These are phyloP conservation scores for Tetragnatha versicolor DNA, from an alignment of 1,140 invertebrate genomes.

Conservation along the genomic window DNA sequence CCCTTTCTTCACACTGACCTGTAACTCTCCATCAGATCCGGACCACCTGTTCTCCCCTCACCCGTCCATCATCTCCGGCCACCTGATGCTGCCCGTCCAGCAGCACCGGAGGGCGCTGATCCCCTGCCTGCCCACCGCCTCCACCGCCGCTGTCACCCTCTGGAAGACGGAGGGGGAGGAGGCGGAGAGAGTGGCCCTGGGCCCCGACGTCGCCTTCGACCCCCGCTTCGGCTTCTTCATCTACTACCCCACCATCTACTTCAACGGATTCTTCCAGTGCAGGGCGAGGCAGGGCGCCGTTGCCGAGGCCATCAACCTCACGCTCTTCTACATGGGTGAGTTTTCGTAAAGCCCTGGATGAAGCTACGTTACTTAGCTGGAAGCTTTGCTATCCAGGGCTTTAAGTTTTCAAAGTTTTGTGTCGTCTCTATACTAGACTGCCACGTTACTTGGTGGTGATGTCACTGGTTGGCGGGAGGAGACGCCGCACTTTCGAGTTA, in stretches of 20 bases:
- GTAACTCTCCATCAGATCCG: no score
- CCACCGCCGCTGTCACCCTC: constrained; percentile 50
- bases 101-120: constrained; percentile 48
- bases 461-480: no score
- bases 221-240: constrained; percentile 54
- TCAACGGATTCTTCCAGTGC: constrained; percentile 46
- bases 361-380: no score
- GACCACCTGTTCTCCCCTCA: constrained; percentile 42
- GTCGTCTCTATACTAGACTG: no score
- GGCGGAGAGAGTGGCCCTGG: constrained; percentile 24
- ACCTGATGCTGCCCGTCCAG: constrained; percentile 38
- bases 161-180: constrained; percentile 50
- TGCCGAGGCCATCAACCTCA: constrained; percentile 25
- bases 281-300: not conserved
- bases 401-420: no score
- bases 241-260: constrained; percentile 36
- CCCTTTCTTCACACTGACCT: no score
- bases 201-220: constrained; percentile 50
- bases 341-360: no score
- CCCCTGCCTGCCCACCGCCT: constrained; percentile 55
- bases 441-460: no score
- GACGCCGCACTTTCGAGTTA: no score
- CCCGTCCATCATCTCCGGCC: constrained; percentile 22
- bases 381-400: no score
- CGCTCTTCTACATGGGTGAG: constrained; percentile 24